These are phyloP conservation scores for Carpatolechia fugitivella DNA, from an alignment of 2,888 invertebrate genomes.

Conservation along the genomic window DNA sequence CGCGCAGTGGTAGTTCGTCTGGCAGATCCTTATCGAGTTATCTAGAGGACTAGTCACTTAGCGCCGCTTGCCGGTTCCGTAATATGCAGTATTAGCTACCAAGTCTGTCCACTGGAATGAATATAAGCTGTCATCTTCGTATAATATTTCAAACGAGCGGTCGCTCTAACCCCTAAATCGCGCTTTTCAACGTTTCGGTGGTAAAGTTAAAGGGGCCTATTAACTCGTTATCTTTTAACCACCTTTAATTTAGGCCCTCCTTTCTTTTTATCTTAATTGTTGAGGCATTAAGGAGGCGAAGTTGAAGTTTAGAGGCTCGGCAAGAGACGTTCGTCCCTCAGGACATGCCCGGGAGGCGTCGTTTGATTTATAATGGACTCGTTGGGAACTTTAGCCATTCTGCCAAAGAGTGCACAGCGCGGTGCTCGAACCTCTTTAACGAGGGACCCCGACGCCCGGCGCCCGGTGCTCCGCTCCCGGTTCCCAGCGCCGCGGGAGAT, in stretches of 20 bases:
- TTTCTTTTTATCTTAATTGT: constrained; percentile 80
- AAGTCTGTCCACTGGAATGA: constrained; percentile 8
- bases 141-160: constrained; percentile 9
- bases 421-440: constrained; percentile 74
- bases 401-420: constrained; percentile 49
- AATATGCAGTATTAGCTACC: constrained; percentile 35
- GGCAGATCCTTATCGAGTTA: constrained; percentile 71
- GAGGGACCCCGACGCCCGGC: constrained; percentile 69
- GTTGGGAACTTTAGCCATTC: constrained; percentile 78
- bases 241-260: constrained; percentile 76
- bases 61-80: constrained; percentile 28
- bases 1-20: constrained; percentile 65
- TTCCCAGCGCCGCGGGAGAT: constrained; percentile 73
- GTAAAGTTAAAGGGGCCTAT: constrained; percentile 63
- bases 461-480: constrained; percentile 16
- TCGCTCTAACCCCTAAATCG: constrained; percentile 23
- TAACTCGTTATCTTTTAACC: constrained; percentile 78
- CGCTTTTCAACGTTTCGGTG: constrained; percentile 38
- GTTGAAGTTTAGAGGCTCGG: constrained; percentile 69
- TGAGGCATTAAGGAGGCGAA: constrained; percentile 75
- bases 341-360: constrained; percentile 77
- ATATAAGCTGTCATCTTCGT: constrained; percentile 9
- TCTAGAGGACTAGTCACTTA: constrained; percentile 48
- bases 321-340: constrained; percentile 73
- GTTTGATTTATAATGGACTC: constrained; percentile 80